Evolutionary conservation across 2,888 invertebrate species (phyloP).

Genomic region (Chelonus formosanus): DNA sequence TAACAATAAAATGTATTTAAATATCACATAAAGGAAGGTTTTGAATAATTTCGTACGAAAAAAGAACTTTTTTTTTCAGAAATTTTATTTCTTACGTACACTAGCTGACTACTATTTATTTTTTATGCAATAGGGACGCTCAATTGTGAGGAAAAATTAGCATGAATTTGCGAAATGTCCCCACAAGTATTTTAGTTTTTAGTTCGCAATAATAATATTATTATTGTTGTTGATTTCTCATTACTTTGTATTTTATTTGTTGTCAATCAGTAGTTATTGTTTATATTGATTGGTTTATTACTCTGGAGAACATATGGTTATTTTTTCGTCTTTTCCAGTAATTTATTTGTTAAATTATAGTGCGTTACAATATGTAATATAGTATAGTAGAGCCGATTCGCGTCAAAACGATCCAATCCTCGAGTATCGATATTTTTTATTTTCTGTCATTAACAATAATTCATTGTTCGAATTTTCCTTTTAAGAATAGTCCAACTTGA

Average conservation of each 20-base stretch:
- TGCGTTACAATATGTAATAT: constrained; percentile 56
- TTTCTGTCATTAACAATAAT: no score
- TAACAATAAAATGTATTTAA: no score
- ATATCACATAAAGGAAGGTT: no score
- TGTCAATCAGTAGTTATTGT: no score
- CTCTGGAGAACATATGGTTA: no score
- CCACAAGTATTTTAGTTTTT: constrained; percentile 10
- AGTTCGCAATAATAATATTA: constrained; percentile 12
- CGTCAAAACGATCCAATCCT: neutral
- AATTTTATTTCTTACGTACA: constrained; percentile 65
- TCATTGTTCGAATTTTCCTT: no score
- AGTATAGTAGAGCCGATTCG: constrained; percentile 1
- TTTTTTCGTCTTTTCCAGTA: neutral
- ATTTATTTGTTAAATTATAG: constrained; percentile 52
- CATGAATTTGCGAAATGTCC: neutral
- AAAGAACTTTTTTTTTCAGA: constrained; percentile 62
- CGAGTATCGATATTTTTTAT: no score
- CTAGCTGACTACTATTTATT: constrained; percentile 63
- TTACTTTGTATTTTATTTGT: no score
- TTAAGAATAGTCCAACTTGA: no score
- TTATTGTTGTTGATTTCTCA: no score
- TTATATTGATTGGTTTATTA: no score
- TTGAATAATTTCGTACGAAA: neutral
- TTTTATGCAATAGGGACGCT: constrained; percentile 47
- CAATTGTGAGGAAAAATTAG: constrained; percentile 30